Percentiles rank a stretch among this genome's conserved stretches.
Evolutionary conservation across 2,888 invertebrate genomes (phyloP).

Genomic region (Drosophila villosipedis): DNA sequence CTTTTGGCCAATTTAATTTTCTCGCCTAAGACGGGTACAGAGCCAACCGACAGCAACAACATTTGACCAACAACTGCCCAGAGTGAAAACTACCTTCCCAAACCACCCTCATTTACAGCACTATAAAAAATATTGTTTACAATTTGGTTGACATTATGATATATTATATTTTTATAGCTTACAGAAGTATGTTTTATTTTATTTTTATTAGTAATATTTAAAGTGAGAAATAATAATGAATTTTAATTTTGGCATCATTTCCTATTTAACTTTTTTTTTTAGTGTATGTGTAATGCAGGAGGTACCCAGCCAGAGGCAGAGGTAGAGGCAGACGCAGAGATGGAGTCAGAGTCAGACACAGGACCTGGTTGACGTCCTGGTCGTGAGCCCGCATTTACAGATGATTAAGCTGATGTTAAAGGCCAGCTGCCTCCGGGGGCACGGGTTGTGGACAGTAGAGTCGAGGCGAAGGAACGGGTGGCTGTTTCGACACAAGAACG

Average conservation of each 20-base stretch:
- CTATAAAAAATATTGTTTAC: not conserved
- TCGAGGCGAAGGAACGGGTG: not conserved
- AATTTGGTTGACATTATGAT: not conserved
- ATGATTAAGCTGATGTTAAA: slow-evolving; percentile 84
- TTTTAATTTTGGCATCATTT: not conserved
- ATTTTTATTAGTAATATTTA: not conserved
- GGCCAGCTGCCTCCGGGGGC: slow-evolving; percentile 54
- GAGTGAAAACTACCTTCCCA: not conserved
- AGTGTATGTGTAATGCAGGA: slow-evolving; percentile 42
- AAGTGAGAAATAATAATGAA: not conserved
- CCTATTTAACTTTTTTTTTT: not conserved
- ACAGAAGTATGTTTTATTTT: not conserved
- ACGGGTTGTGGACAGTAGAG: not conserved
- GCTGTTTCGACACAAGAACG: not conserved
- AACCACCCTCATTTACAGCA: not conserved
- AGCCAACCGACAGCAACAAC: slow-evolving; percentile 61
- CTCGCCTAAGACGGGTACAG: slow-evolving; percentile 83
- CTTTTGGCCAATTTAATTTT: slow-evolving; percentile 84
- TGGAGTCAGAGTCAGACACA: slow-evolving; percentile 34
- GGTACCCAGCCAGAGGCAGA: slow-evolving; percentile 40
- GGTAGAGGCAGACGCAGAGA: slow-evolving; percentile 11
- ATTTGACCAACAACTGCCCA: slow-evolving; percentile 17
- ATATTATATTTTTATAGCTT: not conserved
- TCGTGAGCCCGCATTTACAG: slow-evolving; percentile 80
- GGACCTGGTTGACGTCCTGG: slow-evolving; percentile 36